Conservation (phyloP, 2,888 invertebrate genomes). For the Amblyteles armatorius region DNA sequence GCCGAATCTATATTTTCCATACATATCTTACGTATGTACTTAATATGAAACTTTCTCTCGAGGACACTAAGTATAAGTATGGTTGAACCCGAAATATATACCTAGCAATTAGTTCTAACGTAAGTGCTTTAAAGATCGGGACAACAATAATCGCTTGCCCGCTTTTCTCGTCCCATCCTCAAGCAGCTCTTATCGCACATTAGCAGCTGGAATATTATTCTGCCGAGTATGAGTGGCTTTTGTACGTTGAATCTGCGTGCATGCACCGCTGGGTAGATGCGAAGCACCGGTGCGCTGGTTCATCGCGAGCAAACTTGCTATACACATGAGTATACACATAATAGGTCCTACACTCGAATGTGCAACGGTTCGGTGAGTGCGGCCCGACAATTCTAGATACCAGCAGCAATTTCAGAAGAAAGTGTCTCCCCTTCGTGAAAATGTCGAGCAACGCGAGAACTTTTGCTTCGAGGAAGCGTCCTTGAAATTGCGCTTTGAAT, state of each 20-base stretch:
- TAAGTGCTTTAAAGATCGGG: constrained; percentile 3
- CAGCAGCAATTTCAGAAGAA: constrained; percentile 41
- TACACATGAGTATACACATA: background rate
- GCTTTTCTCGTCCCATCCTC: background rate
- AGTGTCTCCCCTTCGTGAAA: constrained; percentile 57
- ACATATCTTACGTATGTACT: background rate
- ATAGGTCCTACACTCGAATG: constrained; percentile 13
- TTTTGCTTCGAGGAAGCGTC: constrained; percentile 46
- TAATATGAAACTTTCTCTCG: background rate
- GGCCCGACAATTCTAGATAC: constrained; percentile 29
- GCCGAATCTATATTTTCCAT: background rate
- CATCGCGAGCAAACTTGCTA: background rate
- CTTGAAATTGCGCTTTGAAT: constrained; percentile 54
- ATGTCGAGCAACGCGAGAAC: constrained; percentile 47
- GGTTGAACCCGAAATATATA: background rate
- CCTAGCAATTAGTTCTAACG: background rate
- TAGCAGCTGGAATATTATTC: constrained; percentile 33
- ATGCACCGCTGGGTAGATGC: background rate
- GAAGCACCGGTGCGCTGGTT: background rate
- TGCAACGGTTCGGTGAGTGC: constrained; percentile 30
- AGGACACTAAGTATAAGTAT: background rate
- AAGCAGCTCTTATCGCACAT: constrained; percentile 40
- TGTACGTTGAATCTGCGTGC: background rate
- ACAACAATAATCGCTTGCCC: constrained; percentile 32
- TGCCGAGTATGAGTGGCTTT: background rate